Base-by-base conservation (phyloP, 2,797 vertebrate genomes). In the Clarias laeviceps region DNA sequence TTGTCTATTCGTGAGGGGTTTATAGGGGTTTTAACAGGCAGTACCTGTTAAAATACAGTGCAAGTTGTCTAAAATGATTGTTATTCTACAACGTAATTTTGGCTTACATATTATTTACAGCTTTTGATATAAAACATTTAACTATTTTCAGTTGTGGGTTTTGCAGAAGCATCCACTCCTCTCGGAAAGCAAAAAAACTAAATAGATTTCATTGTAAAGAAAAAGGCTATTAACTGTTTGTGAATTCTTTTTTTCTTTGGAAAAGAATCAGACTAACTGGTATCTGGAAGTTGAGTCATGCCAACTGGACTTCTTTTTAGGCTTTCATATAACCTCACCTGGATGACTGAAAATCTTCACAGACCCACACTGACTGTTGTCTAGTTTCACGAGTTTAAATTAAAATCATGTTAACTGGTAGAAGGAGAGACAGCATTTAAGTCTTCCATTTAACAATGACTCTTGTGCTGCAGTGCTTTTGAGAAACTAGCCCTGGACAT, bases 101-200 rank as follows among this genome's bases (percentile, higher is more conserved):
- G 57, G 14, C 59, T 56, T 70, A 45, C 22, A 40, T 83, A 87
- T 90, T 81, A 88, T 84, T 83, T 77, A 5, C 40, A 83, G 54
- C 89, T 88, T 65, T 86, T 90, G 85, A 86, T 89, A 87, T 56
- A 91, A 92, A 92, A 84, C 45, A 59, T 57, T 82, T 59, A 66
- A 91, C 88, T 90, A 80, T 89, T 90, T 65, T 85, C 18, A 40
- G 22, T 34, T 62, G 18, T 20, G 22, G 2, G 29, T 61, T 61
- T 80, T 65, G 34, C 37, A 80, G 37, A 65, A 34, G 29, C 20
- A 78, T 37, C 32, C 22, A 22, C 40, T 79, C 24, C 24, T 78
- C 65, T 84, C 5, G 40, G 50, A 61, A 77, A 83, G 45, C 29
- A 84, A 74, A 17, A 37, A 74, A 77, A n/a, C 29, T 20, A 56